Percentiles rank a stretch among this genome's conserved stretches.
Evolutionary conservation across 2,888 invertebrate species (phyloP).

Genomic region (Notocelia uddmanniana): DNA sequence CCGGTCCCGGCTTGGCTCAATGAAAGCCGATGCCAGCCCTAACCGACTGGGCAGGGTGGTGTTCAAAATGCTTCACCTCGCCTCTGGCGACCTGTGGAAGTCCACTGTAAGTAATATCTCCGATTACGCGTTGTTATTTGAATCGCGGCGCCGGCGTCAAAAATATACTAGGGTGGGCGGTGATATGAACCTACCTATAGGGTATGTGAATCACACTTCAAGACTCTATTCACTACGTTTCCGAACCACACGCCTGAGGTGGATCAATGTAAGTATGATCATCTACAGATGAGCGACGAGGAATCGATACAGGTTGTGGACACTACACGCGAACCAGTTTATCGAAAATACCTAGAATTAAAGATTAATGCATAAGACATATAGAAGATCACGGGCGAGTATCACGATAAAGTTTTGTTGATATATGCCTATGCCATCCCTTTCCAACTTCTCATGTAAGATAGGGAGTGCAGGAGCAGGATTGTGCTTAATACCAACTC

Average conservation of each 20-base stretch:
- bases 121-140: no score
- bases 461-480: neutral
- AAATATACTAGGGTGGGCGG: no score
- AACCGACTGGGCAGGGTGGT: neutral
- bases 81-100: neutral
- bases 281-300: neutral
- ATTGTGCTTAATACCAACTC: neutral
- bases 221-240: neutral
- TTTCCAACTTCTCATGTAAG: neutral
- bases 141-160: no score
- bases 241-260: neutral
- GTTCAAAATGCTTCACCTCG: conserved; percentile 1
- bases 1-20: conserved; percentile 79
- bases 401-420: neutral
- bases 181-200: no score
- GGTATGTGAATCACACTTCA: no score
- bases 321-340: no score
- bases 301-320: no score
- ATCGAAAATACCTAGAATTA: no score
- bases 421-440: neutral
- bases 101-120: no score
- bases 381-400: neutral
- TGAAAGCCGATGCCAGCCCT: conserved; percentile 70
- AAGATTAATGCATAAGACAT: no score
- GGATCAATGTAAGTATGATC: neutral